Conservation (phyloP, 1,140 invertebrate species). For the Lepeophtheirus salmonis region DNA sequence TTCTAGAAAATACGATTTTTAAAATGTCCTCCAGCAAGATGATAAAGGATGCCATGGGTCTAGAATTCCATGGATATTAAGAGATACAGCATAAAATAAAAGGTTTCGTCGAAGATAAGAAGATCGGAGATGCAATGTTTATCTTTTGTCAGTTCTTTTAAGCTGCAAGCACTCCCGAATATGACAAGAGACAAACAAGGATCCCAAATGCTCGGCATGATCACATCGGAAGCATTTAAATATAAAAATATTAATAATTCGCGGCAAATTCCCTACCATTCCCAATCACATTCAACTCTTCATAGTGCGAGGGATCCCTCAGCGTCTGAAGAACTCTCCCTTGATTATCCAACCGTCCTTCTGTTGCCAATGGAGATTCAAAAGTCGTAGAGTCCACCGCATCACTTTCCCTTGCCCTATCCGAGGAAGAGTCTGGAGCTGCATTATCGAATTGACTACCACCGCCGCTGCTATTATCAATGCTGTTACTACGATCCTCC, state of each 20-base stretch:
- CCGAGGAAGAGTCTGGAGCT: background rate
- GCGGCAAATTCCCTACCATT: slow-evolving; percentile 19
- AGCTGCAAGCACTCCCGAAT: slow-evolving; percentile 1
- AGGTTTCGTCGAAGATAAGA: background rate
- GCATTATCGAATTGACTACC: too few relatives aligned
- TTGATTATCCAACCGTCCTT: background rate
- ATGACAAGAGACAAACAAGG: slow-evolving; percentile 13
- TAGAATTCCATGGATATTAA: background rate
- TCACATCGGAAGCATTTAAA: background rate
- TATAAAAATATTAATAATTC: background rate
- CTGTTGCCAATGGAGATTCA: background rate
- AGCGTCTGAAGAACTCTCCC: background rate
- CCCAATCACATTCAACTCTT: slow-evolving; percentile 22
- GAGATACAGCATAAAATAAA: background rate
- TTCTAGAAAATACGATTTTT: background rate
- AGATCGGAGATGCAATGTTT: slow-evolving; percentile 1
- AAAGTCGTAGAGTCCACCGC: background rate
- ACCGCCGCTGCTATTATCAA: too few relatives aligned
- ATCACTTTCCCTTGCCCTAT: too few relatives aligned
- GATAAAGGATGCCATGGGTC: background rate
- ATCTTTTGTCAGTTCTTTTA: slow-evolving; percentile 13
- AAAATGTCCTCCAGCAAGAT: background rate
- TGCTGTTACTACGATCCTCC: too few relatives aligned
- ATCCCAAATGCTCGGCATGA: background rate
- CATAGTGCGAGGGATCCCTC: slow-evolving; percentile 19